Percentiles rank a stretch among this genome's conserved stretches.
phyloP scores from a whole-genome alignment of 2,113 vertebrate species.

The Micronycteris hirsuta region DNA sequence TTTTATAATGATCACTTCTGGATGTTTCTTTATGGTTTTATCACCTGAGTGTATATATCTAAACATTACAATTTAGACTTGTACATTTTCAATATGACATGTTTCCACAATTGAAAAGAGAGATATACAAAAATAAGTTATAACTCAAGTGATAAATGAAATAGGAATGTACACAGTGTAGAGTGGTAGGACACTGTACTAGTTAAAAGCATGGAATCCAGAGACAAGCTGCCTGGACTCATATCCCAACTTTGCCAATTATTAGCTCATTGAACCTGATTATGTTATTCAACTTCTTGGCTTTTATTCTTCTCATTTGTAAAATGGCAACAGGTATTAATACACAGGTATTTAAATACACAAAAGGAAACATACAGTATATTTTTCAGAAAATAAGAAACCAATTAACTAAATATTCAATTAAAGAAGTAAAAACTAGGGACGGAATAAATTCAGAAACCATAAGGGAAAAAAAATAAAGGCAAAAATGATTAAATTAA shows the following conservation, averaged over 20 bases:
- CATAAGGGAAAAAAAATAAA: not conserved
- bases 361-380: not conserved
- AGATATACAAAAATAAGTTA: not conserved
- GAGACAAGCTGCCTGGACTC: not conserved
- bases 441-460: not conserved
- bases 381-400: not conserved
- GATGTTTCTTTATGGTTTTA: not conserved
- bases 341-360: not conserved
- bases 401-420: not conserved
- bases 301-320: not conserved
- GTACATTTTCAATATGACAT: not conserved
- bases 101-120: not conserved
- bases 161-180: not conserved
- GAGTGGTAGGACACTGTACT: not conserved
- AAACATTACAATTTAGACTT: not conserved
- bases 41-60: not conserved
- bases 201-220: not conserved
- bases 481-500: not conserved
- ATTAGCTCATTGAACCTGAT: not conserved
- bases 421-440: not conserved
- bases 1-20: not conserved
- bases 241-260: not conserved
- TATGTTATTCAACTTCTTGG: not conserved
- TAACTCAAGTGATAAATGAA: not conserved
- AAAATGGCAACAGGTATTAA: too few species aligned